Evolutionary conservation across 2,888 invertebrate genomes (phyloP).

Genomic region (Erebia palarica): DNA sequence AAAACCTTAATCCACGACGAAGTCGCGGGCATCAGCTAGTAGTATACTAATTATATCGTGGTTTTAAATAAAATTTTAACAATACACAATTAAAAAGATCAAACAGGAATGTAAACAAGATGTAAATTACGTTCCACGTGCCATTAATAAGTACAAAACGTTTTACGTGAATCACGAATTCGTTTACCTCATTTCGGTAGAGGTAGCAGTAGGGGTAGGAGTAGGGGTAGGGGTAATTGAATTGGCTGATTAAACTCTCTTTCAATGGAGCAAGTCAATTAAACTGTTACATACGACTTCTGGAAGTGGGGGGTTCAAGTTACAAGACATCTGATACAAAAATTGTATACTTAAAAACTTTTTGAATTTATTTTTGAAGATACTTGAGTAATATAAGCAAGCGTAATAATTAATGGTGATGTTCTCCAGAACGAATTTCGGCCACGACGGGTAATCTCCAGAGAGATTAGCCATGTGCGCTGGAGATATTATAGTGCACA

Average conservation of each 20-base stretch:
- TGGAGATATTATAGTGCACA: too few species aligned
- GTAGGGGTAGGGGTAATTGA: slow-evolving; percentile 17
- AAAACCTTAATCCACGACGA: too few species aligned
- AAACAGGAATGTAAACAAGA: slow-evolving; percentile 7
- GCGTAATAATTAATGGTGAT: too few species aligned
- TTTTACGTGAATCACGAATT: slow-evolving; percentile 4
- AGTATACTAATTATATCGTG: not conserved
- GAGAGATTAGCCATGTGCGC: too few species aligned
- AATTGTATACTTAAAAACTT: too few species aligned
- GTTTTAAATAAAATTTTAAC: not conserved
- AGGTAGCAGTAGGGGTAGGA: not conserved
- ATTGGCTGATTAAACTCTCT: slow-evolving; percentile 28
- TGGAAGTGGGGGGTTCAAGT: slow-evolving; percentile 15
- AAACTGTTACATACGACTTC: slow-evolving; percentile 30
- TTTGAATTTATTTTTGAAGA: too few species aligned
- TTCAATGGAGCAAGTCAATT: slow-evolving; percentile 30
- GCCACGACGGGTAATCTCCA: too few species aligned
- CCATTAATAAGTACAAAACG: slow-evolving; percentile 17
- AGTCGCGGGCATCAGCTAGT: not conserved
- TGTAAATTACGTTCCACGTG: slow-evolving; percentile 9
- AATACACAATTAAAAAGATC: not conserved
- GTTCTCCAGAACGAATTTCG: too few species aligned
- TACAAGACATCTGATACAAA: not conserved
- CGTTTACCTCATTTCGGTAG: slow-evolving; percentile 18
- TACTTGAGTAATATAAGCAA: too few species aligned